Evolutionary conservation across 2,888 invertebrate genomes (phyloP).

Genomic region (Didymodactylos carnosus): DNA sequence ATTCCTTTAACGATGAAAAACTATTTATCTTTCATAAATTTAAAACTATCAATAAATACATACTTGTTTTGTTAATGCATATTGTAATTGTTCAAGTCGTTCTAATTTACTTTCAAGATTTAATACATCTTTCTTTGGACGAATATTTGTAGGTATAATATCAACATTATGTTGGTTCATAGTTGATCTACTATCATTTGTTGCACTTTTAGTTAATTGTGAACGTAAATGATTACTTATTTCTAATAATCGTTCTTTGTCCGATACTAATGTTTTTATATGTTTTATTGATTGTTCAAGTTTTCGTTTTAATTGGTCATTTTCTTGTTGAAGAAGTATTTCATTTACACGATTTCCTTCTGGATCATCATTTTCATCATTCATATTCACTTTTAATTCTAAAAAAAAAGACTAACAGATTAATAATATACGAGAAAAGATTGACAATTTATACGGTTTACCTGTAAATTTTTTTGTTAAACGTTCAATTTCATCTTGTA

Average conservation of each 20-base stretch:
- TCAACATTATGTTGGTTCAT: background rate
- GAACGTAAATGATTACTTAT: constrained; percentile 28
- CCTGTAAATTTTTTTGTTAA: constrained; percentile 17
- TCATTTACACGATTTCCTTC: background rate
- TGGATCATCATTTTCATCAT: background rate
- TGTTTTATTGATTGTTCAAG: constrained; percentile 25
- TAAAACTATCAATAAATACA: too few species aligned
- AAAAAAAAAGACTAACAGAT: background rate
- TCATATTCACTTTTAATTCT: background rate
- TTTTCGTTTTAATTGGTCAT: constrained; percentile 21
- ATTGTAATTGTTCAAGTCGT: constrained; percentile 23
- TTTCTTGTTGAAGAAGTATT: constrained; percentile 6
- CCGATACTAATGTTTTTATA: constrained; percentile 26
- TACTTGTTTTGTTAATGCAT: constrained; percentile 24
- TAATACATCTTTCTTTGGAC: background rate
- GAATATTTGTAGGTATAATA: background rate
- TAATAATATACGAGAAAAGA: background rate
- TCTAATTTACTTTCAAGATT: background rate
- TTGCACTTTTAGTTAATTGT: constrained; percentile 25
- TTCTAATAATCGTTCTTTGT: constrained; percentile 30
- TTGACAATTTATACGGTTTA: background rate
- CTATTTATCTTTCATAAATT: too few species aligned
- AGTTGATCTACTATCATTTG: too few species aligned
- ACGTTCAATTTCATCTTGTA: constrained; percentile 27
- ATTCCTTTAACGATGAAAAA: background rate